These are phyloP conservation scores for Dendrocopos noguchii DNA, from an alignment of 2,113 vertebrate genomes.

Conservation along the genomic window DNA sequence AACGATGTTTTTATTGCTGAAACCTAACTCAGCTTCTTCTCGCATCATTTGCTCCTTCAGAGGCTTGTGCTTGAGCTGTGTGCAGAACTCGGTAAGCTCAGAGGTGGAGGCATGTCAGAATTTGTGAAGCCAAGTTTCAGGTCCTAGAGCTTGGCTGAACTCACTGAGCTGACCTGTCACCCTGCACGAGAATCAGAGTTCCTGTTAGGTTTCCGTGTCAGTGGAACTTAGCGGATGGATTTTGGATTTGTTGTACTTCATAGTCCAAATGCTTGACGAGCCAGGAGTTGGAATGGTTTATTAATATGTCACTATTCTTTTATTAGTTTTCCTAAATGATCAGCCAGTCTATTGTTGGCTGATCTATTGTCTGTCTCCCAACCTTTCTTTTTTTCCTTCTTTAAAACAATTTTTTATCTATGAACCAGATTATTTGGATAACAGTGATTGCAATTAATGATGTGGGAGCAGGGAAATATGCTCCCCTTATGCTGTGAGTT, in stretches of 20 bases:
- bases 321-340: conserved; percentile 55
- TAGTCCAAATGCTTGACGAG: conserved; percentile 56
- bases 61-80: not conserved
- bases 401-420: conserved; percentile 37
- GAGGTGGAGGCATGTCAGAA: conserved; percentile 52
- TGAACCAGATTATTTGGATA: conserved; percentile 64
- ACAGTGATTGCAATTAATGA: conserved; percentile 57
- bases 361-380: conserved; percentile 33
- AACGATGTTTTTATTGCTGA: conserved; percentile 40
- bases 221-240: conserved; percentile 28
- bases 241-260: conserved; percentile 36
- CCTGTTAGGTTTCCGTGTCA: not conserved
- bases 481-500: conserved; percentile 62
- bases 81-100: not conserved
- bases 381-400: not conserved
- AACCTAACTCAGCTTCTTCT: not conserved
- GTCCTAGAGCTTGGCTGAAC: conserved; percentile 73
- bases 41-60: fast-evolving
- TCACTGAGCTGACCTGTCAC: conserved; percentile 54
- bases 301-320: conserved; percentile 49
- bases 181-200: conserved; percentile 17
- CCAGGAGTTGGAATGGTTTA: conserved; percentile 57
- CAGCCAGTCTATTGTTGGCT: conserved; percentile 46
- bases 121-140: conserved; percentile 62
- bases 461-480: conserved; percentile 52